These are phyloP conservation scores for Lepeophtheirus nordmannii DNA, from an alignment of 2,888 invertebrate genomes.

Conservation along the genomic window DNA sequence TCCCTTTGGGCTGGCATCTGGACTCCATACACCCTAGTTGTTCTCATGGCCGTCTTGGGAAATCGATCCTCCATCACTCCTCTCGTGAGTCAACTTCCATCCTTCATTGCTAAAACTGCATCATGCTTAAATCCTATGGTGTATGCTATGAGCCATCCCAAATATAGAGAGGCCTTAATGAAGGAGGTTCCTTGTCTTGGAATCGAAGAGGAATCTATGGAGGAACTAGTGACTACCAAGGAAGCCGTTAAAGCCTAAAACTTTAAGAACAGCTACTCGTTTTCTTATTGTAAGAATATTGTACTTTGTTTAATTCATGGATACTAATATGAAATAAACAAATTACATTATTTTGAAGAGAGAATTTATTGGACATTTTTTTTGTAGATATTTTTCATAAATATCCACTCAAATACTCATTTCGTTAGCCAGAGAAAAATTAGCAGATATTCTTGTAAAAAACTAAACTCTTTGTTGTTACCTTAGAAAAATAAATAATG, in stretches of 20 bases:
- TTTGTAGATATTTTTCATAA: too few species aligned
- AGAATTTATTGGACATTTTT: too few species aligned
- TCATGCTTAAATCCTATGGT: constrained; percentile 28
- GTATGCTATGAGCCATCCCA: constrained; percentile 28
- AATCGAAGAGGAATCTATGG: constrained; percentile 7
- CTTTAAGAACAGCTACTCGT: neutral
- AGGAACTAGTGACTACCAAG: constrained; percentile 11
- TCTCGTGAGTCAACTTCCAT: constrained; percentile 27
- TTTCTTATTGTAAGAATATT: too few species aligned
- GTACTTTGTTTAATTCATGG: too few species aligned
- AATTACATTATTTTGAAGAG: too few species aligned
- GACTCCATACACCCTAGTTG: constrained; percentile 27
- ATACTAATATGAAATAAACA: too few species aligned
- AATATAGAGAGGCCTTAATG: constrained; percentile 23
- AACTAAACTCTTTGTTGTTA: too few species aligned
- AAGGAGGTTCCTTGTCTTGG: constrained; percentile 20
- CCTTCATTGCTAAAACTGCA: constrained; percentile 26
- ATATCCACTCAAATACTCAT: too few species aligned
- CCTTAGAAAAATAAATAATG: too few species aligned
- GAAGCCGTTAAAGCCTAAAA: constrained; percentile 20
- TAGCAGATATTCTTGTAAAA: too few species aligned
- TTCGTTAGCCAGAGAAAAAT: too few species aligned
- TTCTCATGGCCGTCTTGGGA: constrained; percentile 26
- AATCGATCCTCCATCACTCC: constrained; percentile 26
- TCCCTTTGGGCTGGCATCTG: constrained; percentile 27